A percentile compares a stretch with the other conserved stretches of the same genome.
These are phyloP conservation scores for Cyaniris semiargus DNA, from an alignment of 2,888 invertebrate species.

Conservation along the genomic window DNA sequence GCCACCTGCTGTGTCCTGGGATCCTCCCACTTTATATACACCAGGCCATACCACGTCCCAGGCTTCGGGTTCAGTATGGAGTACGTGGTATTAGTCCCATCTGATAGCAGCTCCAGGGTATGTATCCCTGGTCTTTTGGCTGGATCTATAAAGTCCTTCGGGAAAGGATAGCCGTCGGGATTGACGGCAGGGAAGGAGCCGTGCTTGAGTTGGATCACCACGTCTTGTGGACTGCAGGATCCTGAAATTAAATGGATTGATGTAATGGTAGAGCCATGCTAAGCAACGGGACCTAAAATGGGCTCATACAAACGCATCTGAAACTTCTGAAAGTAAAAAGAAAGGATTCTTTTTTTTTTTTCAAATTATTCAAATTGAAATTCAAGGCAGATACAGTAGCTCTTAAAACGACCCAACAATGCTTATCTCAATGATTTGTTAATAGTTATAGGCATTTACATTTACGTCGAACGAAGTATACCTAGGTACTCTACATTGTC, in stretches of 20 bases:
- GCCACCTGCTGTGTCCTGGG: conserved; percentile 85
- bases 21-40: conserved; percentile 88
- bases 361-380: no score
- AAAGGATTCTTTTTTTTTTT: no score
- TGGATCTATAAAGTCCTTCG: conserved; percentile 81
- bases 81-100: conserved; percentile 81
- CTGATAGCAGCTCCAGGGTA: conserved; percentile 81
- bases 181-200: conserved; percentile 91
- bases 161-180: conserved; percentile 89
- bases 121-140: conserved; percentile 72
- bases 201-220: conserved; percentile 87
- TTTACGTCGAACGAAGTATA: no score
- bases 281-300: not conserved
- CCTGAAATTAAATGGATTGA: conserved; percentile 55
- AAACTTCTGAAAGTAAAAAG: no score
- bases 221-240: conserved; percentile 82
- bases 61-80: conserved; percentile 84
- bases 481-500: no score
- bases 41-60: conserved; percentile 90
- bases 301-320: no score
- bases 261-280: not conserved
- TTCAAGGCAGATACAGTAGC: no score
- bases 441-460: no score
- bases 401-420: no score
- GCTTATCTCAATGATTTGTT: no score